Conservation (phyloP, 2,113 vertebrate genomes). For the Lonchura striata region DNA sequence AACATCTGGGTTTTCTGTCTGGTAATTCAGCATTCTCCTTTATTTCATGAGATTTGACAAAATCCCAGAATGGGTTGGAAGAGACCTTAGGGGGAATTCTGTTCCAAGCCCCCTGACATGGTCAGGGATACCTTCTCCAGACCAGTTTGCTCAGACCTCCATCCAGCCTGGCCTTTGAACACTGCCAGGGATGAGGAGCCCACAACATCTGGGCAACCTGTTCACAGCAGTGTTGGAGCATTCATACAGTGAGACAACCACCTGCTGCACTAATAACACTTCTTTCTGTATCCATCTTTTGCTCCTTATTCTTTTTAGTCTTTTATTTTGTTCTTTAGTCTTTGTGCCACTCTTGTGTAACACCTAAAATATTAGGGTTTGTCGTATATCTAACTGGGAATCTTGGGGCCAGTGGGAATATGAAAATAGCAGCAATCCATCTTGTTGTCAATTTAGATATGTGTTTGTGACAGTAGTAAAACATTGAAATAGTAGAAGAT, state of each 20-base stretch:
- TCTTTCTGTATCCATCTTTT: background rate
- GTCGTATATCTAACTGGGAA: background rate
- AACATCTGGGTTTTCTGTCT: background rate
- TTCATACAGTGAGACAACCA: background rate
- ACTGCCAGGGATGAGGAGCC: background rate
- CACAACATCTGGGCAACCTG: background rate
- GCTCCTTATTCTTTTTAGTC: no score
- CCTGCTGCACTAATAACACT: background rate
- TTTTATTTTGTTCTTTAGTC: background rate
- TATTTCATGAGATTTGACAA: background rate
- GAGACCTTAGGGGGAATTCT: no score
- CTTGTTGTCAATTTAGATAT: background rate
- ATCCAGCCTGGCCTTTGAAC: background rate
- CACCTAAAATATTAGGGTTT: background rate
- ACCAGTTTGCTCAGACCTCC: background rate
- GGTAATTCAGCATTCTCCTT: background rate
- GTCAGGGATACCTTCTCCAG: background rate
- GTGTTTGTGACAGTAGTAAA: background rate
- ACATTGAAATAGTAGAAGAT: background rate
- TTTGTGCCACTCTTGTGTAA: background rate
- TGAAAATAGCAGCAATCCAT: background rate
- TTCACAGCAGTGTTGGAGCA: background rate
- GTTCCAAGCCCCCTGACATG: background rate
- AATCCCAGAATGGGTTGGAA: background rate
- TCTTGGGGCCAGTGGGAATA: background rate